These are phyloP conservation scores for Hemibagrus wyckioides DNA, from an alignment of 2,113 vertebrate species.

Conservation along the genomic window DNA sequence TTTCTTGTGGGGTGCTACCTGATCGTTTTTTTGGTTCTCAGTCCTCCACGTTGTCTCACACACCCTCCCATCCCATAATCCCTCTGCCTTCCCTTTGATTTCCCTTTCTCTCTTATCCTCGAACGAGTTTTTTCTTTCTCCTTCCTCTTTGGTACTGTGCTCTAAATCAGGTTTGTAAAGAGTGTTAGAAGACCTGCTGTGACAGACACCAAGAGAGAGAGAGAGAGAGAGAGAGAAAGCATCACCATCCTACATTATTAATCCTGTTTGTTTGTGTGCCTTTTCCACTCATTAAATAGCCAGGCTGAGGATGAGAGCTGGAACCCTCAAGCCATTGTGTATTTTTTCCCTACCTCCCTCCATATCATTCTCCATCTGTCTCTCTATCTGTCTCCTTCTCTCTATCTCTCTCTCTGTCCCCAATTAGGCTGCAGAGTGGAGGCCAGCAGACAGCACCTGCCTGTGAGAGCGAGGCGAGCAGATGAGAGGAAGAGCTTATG, in stretches of 20 bases:
- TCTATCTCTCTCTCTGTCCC: conserved; percentile 37
- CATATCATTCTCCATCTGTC: conserved; percentile 38
- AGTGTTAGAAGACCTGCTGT: conserved; percentile 52
- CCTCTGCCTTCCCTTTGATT: conserved; percentile 42
- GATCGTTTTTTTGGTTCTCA: conserved; percentile 22
- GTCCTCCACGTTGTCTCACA: conserved; percentile 19
- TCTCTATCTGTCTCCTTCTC: conserved; percentile 33
- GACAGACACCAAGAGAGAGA: conserved; percentile 42
- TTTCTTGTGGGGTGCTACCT: conserved; percentile 14
- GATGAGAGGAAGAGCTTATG: conserved; percentile 50
- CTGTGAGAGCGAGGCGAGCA: conserved; percentile 19
- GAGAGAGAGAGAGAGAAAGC: conserved; percentile 29
- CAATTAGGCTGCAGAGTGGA: conserved; percentile 51
- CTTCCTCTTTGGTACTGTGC: conserved; percentile 33
- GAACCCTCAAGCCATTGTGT: conserved; percentile 41
- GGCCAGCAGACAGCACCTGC: conserved; percentile 51
- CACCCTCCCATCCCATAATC: conserved; percentile 22
- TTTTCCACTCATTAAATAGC: conserved; percentile 48
- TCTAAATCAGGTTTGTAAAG: conserved; percentile 55
- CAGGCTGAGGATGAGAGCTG: conserved; percentile 41
- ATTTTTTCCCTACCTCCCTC: conserved; percentile 43
- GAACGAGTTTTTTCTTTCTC: conserved; percentile 8
- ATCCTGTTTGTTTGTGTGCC: conserved; percentile 55
- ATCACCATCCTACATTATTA: conserved; percentile 49
- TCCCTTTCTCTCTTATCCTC: conserved; percentile 38